Conservation (phyloP, 2,113 vertebrate genomes). For the Cyprinodon tularosa region DNA sequence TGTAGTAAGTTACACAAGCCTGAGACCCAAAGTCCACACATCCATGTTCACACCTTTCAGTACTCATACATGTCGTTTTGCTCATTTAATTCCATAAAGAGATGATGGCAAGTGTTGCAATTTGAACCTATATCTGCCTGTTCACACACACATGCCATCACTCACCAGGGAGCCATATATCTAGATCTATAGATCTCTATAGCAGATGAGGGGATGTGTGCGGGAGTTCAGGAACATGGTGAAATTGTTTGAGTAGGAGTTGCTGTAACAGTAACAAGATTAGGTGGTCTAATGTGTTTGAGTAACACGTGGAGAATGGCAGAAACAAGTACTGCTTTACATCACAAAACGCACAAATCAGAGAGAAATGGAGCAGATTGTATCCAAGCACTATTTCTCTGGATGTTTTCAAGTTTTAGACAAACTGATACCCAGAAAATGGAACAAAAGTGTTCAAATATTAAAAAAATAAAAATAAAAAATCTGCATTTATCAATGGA, state of each 20-base stretch:
- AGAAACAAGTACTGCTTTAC: slow-evolving; percentile 53
- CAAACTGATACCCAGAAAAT: background rate
- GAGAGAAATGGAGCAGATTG: slow-evolving; percentile 11
- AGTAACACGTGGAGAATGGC: slow-evolving; percentile 48
- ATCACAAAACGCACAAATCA: slow-evolving; percentile 34
- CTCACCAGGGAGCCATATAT: slow-evolving; percentile 64
- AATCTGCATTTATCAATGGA: background rate
- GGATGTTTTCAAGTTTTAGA: background rate
- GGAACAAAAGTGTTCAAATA: background rate
- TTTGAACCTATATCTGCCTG: slow-evolving; percentile 23
- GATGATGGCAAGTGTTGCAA: background rate
- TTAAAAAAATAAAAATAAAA: background rate
- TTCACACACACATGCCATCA: slow-evolving; percentile 18
- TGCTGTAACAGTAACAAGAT: slow-evolving; percentile 64
- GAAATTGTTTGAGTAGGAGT: slow-evolving; percentile 67
- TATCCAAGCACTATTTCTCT: slow-evolving; percentile 6
- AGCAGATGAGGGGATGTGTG: slow-evolving; percentile 45
- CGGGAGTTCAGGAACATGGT: slow-evolving; percentile 57
- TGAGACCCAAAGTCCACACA: slow-evolving; percentile 26
- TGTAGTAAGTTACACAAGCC: slow-evolving; percentile 86
- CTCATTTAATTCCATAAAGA: background rate
- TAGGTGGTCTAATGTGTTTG: slow-evolving; percentile 55
- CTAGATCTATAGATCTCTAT: slow-evolving; percentile 1
- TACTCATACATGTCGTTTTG: background rate
- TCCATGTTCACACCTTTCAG: slow-evolving; percentile 38